These are phyloP conservation scores for Rugalucina vietnamica DNA, from an alignment of 2,888 invertebrate genomes.

Conservation along the genomic window DNA sequence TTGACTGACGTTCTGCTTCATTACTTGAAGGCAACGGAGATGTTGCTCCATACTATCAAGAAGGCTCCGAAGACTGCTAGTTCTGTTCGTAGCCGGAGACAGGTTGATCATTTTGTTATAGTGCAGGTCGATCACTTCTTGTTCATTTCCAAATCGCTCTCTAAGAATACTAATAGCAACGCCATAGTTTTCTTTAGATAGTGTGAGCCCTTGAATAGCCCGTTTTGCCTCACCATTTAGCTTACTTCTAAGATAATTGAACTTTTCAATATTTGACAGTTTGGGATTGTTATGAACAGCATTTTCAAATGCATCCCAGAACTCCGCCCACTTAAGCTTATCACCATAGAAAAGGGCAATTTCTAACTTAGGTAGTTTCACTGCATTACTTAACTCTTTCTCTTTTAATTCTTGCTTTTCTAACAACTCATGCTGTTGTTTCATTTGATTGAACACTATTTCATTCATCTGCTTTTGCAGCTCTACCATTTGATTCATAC, in stretches of 20 bases:
- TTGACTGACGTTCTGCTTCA: slow-evolving; percentile 8
- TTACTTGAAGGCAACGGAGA: slow-evolving; percentile 20
- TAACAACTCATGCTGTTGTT: neutral
- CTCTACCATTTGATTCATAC: neutral
- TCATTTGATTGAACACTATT: neutral
- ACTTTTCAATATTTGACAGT: neutral
- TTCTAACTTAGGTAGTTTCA: neutral
- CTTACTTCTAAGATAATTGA: neutral
- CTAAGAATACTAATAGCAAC: slow-evolving; percentile 1
- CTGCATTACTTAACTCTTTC: neutral
- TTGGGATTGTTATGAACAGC: neutral
- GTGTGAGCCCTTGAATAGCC: neutral
- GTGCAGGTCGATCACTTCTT: neutral
- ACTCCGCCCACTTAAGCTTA: neutral
- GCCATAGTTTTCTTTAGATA: neutral
- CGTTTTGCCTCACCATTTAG: neutral
- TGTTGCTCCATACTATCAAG: slow-evolving; percentile 25
- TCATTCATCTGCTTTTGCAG: too few species aligned
- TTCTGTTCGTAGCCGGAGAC: neutral
- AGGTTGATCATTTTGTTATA: neutral
- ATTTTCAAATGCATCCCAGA: slow-evolving; percentile 5
- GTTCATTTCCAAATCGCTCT: neutral
- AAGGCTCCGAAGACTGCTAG: neutral
- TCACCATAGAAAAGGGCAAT: neutral
- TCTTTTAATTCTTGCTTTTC: neutral